These are phyloP conservation scores for Alviniconcha marisindica DNA, from an alignment of 1,140 invertebrate species.

Conservation along the genomic window DNA sequence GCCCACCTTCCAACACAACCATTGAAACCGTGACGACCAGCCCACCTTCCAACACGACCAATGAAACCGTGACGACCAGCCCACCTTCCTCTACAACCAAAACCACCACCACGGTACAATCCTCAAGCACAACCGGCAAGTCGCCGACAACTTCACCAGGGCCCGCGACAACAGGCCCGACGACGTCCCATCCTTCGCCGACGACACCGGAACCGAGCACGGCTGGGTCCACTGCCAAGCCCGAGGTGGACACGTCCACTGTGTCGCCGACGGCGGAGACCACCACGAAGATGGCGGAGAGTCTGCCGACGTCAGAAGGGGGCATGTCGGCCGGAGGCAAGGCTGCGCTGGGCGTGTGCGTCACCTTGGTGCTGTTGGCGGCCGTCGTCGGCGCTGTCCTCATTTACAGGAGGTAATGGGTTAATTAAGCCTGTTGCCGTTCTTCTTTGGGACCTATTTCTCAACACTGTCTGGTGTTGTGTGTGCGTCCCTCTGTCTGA, in stretches of 20 bases:
- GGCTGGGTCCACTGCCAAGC: too few relatives aligned
- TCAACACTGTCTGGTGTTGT: too few relatives aligned
- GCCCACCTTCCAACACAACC: too few relatives aligned
- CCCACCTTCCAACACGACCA: too few relatives aligned
- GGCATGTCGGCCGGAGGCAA: slow-evolving; percentile 19
- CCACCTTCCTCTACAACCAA: too few relatives aligned
- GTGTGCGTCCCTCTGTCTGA: neutral
- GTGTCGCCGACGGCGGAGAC: neutral
- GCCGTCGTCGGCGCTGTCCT: neutral
- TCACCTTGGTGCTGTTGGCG: slow-evolving; percentile 14
- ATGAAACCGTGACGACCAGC: too few relatives aligned
- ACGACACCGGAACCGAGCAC: neutral
- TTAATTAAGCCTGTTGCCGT: neutral
- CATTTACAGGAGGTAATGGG: slow-evolving; percentile 16
- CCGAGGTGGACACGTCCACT: too few relatives aligned
- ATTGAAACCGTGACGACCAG: too few relatives aligned
- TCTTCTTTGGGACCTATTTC: neutral
- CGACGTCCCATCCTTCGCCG: neutral
- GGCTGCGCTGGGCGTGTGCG: slow-evolving; percentile 30
- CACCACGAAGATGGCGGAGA: neutral
- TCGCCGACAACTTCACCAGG: too few relatives aligned
- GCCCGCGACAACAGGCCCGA: neutral
- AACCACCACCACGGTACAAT: too few relatives aligned
- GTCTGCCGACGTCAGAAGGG: neutral
- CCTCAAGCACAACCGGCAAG: too few relatives aligned